A percentile compares a stretch with the other conserved stretches of the same genome.
These are phyloP conservation scores for Symphodus melops DNA, from an alignment of 2,113 vertebrate genomes.

Conservation along the genomic window DNA sequence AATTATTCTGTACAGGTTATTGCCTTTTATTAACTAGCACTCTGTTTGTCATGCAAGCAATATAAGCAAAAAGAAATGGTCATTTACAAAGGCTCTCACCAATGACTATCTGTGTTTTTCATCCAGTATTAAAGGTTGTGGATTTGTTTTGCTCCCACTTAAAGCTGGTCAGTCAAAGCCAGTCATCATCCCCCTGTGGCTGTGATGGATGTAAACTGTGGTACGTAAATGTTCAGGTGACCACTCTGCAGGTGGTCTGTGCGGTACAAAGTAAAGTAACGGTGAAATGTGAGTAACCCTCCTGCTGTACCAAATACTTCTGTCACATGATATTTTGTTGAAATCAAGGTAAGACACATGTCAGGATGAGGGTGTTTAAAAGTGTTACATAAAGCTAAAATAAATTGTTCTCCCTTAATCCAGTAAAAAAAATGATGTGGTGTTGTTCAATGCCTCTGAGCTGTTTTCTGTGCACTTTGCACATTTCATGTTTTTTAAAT, in stretches of 20 bases:
- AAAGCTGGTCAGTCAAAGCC: conserved; percentile 35
- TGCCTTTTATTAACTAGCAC: conserved; percentile 45
- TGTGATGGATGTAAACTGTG: conserved; percentile 69
- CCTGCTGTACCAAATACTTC: conserved; percentile 53
- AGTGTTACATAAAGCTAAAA: conserved; percentile 70
- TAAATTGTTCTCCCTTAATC: conserved; percentile 69
- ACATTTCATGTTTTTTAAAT: not conserved
- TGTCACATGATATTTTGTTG: conserved; percentile 52
- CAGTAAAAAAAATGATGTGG: not conserved
- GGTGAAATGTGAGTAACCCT: conserved; percentile 54
- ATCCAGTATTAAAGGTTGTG: conserved; percentile 34
- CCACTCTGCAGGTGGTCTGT: conserved; percentile 36
- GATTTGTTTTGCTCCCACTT: conserved; percentile 34
- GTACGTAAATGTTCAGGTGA: conserved; percentile 51
- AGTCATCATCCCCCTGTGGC: conserved; percentile 48
- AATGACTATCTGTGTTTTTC: conserved; percentile 23
- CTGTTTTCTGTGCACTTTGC: not conserved
- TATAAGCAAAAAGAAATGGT: conserved; percentile 39
- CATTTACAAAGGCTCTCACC: conserved; percentile 25
- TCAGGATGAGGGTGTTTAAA: conserved; percentile 44
- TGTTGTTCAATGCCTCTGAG: not conserved
- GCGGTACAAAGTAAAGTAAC: conserved; percentile 30
- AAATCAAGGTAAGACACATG: conserved; percentile 29
- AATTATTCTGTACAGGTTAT: conserved; percentile 45
- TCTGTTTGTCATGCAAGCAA: conserved; percentile 61